Evolutionary conservation across 2,113 vertebrate species (phyloP).

Genomic region (Elaphurus davidianus): DNA sequence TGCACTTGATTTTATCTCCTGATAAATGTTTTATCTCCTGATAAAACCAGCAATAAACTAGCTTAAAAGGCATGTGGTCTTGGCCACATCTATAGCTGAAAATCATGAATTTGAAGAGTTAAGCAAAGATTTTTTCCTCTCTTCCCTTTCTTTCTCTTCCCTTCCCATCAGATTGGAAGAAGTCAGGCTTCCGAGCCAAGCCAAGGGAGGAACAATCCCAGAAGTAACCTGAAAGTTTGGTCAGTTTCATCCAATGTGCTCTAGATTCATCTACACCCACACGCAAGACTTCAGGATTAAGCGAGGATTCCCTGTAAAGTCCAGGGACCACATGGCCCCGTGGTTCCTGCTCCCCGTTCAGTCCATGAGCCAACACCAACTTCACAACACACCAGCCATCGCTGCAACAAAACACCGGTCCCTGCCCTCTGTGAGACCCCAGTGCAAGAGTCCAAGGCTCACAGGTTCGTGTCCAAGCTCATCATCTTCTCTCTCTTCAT

Average conservation of each 20-base stretch:
- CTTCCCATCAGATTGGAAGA: neutral
- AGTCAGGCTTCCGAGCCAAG: neutral
- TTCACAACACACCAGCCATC: neutral
- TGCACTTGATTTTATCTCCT: neutral
- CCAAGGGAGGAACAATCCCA: neutral
- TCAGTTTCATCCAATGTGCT: neutral
- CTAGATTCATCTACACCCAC: neutral
- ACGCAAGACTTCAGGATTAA: neutral
- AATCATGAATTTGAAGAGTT: neutral
- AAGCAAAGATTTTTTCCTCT: neutral
- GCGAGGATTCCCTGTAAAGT: neutral
- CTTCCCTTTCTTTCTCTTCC: neutral
- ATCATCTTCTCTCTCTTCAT: neutral
- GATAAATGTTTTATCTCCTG: neutral
- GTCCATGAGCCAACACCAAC: neutral
- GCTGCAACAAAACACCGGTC: neutral
- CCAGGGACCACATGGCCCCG: neutral
- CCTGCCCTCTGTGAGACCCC: neutral
- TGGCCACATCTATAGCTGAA: neutral
- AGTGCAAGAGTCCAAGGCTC: neutral
- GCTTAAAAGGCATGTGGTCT: neutral
- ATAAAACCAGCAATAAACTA: neutral
- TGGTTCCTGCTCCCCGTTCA: neutral
- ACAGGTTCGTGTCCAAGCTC: neutral
- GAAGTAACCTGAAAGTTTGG: neutral